These are phyloP conservation scores for Plutomurus gul DNA, from an alignment of 1,140 invertebrate species.

Conservation along the genomic window DNA sequence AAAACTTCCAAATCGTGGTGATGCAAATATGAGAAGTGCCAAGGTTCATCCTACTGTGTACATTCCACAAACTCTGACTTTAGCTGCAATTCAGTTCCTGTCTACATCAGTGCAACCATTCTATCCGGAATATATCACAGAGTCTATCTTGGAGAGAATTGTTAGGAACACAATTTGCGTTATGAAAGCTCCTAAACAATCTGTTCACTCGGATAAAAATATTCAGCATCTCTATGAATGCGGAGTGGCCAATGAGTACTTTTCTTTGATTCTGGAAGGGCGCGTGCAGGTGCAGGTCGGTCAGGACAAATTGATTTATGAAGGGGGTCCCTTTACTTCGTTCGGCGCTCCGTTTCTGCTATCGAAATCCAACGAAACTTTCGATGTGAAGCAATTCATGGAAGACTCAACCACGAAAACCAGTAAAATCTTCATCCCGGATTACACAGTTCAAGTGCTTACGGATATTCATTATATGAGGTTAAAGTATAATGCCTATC, in stretches of 20 bases:
- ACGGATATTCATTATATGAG: conserved; percentile 36
- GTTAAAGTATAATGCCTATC: conserved; percentile 29
- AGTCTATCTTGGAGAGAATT: conserved; percentile 39
- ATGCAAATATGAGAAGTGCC: background rate
- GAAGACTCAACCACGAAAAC: background rate
- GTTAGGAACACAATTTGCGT: conserved; percentile 17
- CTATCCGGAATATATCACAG: conserved; percentile 32
- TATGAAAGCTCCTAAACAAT: conserved; percentile 4
- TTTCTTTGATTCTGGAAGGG: conserved; percentile 64
- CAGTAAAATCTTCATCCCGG: conserved; percentile 41
- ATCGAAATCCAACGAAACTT: background rate
- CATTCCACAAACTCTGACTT: conserved; percentile 37
- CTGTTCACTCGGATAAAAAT: background rate
- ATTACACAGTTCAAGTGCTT: conserved; percentile 37
- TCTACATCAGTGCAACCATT: conserved; percentile 42
- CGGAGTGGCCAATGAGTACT: conserved; percentile 59
- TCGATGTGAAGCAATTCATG: background rate
- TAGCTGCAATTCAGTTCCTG: conserved; percentile 42
- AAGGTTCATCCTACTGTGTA: background rate
- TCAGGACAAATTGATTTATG: conserved; percentile 61
- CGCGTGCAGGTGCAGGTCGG: conserved; percentile 59
- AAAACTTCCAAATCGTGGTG: background rate
- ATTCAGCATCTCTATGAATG: background rate
- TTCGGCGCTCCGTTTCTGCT: conserved; percentile 60
- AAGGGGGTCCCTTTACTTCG: conserved; percentile 64